Evolutionary conservation across 2,888 invertebrate genomes (phyloP).

Genomic region (Agriopis marginaria): DNA sequence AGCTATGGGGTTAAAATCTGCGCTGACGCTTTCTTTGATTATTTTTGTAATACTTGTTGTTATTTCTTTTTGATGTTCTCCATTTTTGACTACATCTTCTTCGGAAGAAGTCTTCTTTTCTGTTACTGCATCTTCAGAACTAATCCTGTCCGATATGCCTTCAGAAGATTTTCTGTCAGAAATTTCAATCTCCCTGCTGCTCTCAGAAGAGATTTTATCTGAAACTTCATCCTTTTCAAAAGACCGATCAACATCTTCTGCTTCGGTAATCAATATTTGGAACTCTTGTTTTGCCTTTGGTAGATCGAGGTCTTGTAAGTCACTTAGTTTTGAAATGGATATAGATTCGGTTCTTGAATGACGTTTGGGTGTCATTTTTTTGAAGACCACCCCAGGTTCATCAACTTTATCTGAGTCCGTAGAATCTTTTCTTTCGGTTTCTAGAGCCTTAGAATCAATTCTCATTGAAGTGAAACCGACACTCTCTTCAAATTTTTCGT

Average conservation of each 20-base stretch:
- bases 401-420: slow-evolving; percentile 66
- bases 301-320: slow-evolving; percentile 69
- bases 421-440: slow-evolving; percentile 73
- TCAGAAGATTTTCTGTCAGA: slow-evolving; percentile 83
- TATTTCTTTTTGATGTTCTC: slow-evolving; percentile 56
- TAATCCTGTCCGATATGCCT: slow-evolving; percentile 82
- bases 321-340: slow-evolving; percentile 77
- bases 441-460: slow-evolving; percentile 67
- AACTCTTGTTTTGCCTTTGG: slow-evolving; percentile 75
- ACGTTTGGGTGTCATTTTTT: slow-evolving; percentile 79
- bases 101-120: slow-evolving; percentile 83
- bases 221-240: slow-evolving; percentile 80
- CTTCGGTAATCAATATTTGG: slow-evolving; percentile 82
- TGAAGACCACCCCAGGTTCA: slow-evolving; percentile 74
- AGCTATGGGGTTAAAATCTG: slow-evolving; percentile 54
- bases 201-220: slow-evolving; percentile 84
- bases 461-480: slow-evolving; percentile 77
- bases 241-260: slow-evolving; percentile 77
- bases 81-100: slow-evolving; percentile 68
- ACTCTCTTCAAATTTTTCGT: slow-evolving; percentile 83
- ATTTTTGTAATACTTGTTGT: slow-evolving; percentile 47
- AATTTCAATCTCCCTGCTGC: slow-evolving; percentile 82
- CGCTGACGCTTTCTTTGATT: slow-evolving; percentile 55
- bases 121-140: slow-evolving; percentile 83
- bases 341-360: slow-evolving; percentile 82